Evolutionary conservation across 1,140 invertebrate genomes (phyloP), one percentile per base, ranked within the genome.

Genomic region (Cotesia typhae): DNA sequence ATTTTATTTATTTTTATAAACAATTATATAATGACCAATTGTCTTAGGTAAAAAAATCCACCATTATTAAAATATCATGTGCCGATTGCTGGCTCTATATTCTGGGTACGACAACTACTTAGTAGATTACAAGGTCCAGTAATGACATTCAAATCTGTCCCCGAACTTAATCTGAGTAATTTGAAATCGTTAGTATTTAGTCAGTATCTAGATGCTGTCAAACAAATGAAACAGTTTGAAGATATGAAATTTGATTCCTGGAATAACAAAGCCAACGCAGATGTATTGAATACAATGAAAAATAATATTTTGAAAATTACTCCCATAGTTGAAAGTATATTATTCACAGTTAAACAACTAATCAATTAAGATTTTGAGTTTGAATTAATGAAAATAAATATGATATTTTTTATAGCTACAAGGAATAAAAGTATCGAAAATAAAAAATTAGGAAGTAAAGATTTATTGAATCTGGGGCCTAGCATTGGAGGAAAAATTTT

Each of bases 81-180:
- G 0, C 91, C 92, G 0, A 88, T 91, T 14, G 90, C 93, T 20
- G 95, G 95, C 17, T 89, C 93, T 12, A 94, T 97, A 64, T 93
- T 90, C 80, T 97, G 95, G 95, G 91, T 91, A 4, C 88, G 93
- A 41, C 88, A 92, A 55, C 83, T 96, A 10, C 94, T 94, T 76
- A 89, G 92, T 74, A 90, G 91, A 69, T 88, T 97, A 14, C 96
- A 94, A 82, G 88, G 89, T 66, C 91, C 94, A 0, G 91, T 96
- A 36, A 85, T 95, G 72, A 90, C 90, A 53, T 96, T 96, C 78
- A 89, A 92, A 80, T 88, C 90, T 70, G 89, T 95, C 2, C 88
- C 92, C 51, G 92, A 96, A 76, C 84, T 96, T 64, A 91, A 94
- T 77, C 85, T 92, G 37, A 93, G 90, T 70, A 90, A 92, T n/a